Conservation (phyloP, 2,888 invertebrate species). For the Dioctria rufipes region DNA sequence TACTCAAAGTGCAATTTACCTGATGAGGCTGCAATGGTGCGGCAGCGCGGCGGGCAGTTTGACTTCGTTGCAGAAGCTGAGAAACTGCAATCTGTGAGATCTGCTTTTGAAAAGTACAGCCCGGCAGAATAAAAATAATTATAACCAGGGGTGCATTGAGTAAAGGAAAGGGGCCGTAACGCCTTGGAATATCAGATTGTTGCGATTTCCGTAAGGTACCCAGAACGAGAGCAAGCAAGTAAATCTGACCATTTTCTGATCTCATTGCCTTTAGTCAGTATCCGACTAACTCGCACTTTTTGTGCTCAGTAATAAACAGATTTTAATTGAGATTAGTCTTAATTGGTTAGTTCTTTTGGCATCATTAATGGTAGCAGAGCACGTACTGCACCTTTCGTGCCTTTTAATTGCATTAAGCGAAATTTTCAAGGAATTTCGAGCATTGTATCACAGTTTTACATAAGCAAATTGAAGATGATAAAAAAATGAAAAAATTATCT, state of each 20-base stretch:
- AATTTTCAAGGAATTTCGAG: background rate
- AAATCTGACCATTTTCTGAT: conserved; percentile 30
- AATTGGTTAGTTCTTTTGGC: conserved; percentile 32
- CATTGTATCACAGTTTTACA: background rate
- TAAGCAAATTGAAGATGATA: too few species aligned
- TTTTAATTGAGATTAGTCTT: conserved; percentile 50
- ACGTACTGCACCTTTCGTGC: conserved; percentile 22
- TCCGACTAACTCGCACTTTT: conserved; percentile 26
- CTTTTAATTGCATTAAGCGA: background rate
- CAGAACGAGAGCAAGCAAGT: conserved; percentile 8
- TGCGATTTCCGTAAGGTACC: conserved; percentile 35
- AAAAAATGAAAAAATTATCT: too few species aligned
- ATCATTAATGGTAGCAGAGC: conserved; percentile 38
- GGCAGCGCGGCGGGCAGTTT: background rate
- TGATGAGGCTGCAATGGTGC: background rate
- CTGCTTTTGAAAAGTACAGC: conserved; percentile 44
- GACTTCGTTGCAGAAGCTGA: conserved; percentile 27
- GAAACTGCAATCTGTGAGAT: conserved; percentile 32
- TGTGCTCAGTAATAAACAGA: conserved; percentile 12
- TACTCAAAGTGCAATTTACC: conserved; percentile 39
- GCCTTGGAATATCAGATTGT: conserved; percentile 31
- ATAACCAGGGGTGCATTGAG: conserved; percentile 34
- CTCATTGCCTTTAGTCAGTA: conserved; percentile 4
- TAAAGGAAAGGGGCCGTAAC: conserved; percentile 14
- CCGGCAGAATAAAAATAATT: conserved; percentile 53